Evolutionary conservation across 1,140 invertebrate species (phyloP).

Genomic region (Tetranychus cinnabarinus): DNA sequence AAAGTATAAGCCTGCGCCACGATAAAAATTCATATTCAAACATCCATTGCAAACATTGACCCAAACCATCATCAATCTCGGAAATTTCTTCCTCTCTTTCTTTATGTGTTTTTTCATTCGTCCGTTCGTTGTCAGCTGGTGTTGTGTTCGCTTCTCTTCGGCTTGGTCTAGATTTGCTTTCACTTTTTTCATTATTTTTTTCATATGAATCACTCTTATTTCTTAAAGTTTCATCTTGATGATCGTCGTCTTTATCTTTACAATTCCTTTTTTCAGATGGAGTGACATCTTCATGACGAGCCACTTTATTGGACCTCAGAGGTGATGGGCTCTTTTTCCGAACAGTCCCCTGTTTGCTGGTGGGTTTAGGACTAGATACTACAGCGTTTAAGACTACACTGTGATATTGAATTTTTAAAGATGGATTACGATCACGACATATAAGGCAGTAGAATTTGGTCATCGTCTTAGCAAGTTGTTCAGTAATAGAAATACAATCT

Average conservation of each 20-base stretch:
- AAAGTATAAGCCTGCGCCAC: too few species aligned
- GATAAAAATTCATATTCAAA: too few species aligned
- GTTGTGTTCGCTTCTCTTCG: not conserved
- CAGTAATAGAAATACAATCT: conserved; percentile 82
- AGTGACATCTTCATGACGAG: not conserved
- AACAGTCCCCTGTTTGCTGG: not conserved
- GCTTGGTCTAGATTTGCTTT: not conserved
- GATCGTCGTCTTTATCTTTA: conserved; percentile 1
- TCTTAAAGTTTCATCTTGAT: conserved; percentile 2
- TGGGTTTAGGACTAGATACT: conserved; percentile 1
- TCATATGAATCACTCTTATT: not conserved
- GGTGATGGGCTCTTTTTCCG: not conserved
- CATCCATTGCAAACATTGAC: conserved; percentile 39
- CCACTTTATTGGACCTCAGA: not conserved
- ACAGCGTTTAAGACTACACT: not conserved
- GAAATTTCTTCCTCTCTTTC: not conserved
- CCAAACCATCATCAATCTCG: conserved; percentile 2
- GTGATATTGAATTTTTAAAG: conserved; percentile 50
- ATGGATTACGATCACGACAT: conserved; percentile 44
- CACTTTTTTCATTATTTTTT: not conserved
- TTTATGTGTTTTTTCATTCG: not conserved
- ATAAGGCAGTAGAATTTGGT: conserved; percentile 64
- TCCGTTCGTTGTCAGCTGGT: not conserved
- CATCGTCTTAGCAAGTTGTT: conserved; percentile 72
- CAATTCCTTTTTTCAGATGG: too few species aligned